Percentiles rank a stretch among this genome's conserved stretches.
Conservation (phyloP, 2,888 invertebrate genomes). For the Drosophila maculinotata region DNA sequence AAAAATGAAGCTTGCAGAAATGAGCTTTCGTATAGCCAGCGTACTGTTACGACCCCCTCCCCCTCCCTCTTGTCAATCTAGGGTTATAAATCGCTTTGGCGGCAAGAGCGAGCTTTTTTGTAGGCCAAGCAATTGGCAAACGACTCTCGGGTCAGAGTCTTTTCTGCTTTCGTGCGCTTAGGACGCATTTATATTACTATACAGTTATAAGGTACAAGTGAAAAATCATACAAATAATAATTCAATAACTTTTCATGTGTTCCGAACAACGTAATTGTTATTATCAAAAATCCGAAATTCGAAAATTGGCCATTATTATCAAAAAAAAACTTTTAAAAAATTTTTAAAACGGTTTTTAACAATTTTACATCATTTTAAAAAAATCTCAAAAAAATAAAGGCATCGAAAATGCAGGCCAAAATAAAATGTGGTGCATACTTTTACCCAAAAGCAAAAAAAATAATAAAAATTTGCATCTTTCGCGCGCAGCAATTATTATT, state of each 20-base stretch:
- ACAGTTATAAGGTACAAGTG: slow-evolving; percentile 43
- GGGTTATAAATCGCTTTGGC: slow-evolving; percentile 36
- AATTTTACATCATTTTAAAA: too few relatives aligned
- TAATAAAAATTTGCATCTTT: too few relatives aligned
- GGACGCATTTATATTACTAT: slow-evolving; percentile 51
- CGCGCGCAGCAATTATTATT: too few relatives aligned
- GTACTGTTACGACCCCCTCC: not conserved
- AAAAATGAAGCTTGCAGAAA: not conserved
- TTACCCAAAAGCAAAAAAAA: too few relatives aligned
- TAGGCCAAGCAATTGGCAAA: slow-evolving; percentile 27
- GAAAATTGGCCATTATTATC: too few relatives aligned
- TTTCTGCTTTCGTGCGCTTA: slow-evolving; percentile 69
- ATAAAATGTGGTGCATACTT: too few relatives aligned
- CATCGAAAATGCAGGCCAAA: too few relatives aligned
- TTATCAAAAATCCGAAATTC: too few relatives aligned
- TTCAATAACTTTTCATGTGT: slow-evolving; percentile 1
- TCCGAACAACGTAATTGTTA: not conserved
- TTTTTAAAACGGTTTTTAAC: too few relatives aligned
- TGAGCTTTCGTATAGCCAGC: slow-evolving; percentile 38
- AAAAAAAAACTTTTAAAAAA: too few relatives aligned
- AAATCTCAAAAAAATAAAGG: too few relatives aligned
- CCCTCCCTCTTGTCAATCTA: not conserved
- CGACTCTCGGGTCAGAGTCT: slow-evolving; percentile 67
- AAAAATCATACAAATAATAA: slow-evolving; percentile 2
- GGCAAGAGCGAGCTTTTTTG: slow-evolving; percentile 49